Conservation (phyloP, 2,888 invertebrate genomes). For the Leptura quadrifasciata region DNA sequence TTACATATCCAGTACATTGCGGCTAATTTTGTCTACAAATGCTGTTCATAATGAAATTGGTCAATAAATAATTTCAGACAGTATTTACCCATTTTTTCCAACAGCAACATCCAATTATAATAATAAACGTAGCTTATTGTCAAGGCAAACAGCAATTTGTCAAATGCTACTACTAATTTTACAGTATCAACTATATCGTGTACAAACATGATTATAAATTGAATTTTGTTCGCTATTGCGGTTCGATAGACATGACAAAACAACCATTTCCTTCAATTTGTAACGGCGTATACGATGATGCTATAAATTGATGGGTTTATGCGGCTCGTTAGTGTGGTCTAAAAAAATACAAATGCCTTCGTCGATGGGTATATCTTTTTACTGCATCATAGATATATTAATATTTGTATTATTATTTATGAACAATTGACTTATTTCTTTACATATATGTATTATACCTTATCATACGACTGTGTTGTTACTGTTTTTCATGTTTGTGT, state of each 20-base stretch:
- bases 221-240: slow-evolving; percentile 17
- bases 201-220: slow-evolving; percentile 22
- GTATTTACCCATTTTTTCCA: background rate
- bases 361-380: background rate
- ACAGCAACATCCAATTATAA: background rate
- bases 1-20: too few species aligned
- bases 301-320: slow-evolving; percentile 15
- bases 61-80: background rate
- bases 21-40: too few species aligned
- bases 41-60: background rate
- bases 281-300: slow-evolving; percentile 14
- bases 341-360: background rate
- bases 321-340: background rate
- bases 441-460: too few species aligned
- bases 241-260: slow-evolving; percentile 20
- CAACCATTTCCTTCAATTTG: slow-evolving; percentile 20
- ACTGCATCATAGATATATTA: background rate
- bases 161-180: slow-evolving; percentile 1
- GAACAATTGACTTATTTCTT: too few species aligned
- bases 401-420: background rate
- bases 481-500: too few species aligned
- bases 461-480: too few species aligned
- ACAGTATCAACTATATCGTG: slow-evolving; percentile 1
- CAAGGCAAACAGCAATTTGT: slow-evolving; percentile 21
- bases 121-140: background rate